Percentiles rank a stretch among this genome's conserved stretches.
Conservation (phyloP, 2,797 vertebrate genomes). For the Amniataba percoides region DNA sequence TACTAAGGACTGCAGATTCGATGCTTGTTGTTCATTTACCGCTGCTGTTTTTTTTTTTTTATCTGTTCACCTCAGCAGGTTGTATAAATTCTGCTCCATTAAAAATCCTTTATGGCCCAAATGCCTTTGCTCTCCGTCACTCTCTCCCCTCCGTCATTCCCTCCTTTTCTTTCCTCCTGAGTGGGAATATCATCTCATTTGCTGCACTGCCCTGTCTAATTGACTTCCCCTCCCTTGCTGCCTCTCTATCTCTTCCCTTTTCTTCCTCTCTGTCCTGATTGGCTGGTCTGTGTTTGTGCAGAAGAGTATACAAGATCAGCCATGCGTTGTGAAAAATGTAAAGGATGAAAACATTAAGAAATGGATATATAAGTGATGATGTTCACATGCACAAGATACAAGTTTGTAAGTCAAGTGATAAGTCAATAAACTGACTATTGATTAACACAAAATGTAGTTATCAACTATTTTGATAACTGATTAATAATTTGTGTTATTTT, state of each 20-base stretch:
- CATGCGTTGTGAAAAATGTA: neutral
- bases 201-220: slow-evolving; percentile 41
- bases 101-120: slow-evolving; percentile 69
- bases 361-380: neutral
- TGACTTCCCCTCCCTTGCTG: slow-evolving; percentile 28
- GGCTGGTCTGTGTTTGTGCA: slow-evolving; percentile 12
- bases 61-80: slow-evolving; percentile 77
- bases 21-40: slow-evolving; percentile 65
- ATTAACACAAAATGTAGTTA: neutral
- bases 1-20: slow-evolving; percentile 64
- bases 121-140: slow-evolving; percentile 55
- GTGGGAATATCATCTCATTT: slow-evolving; percentile 58
- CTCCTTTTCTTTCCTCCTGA: slow-evolving; percentile 38
- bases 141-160: slow-evolving; percentile 37
- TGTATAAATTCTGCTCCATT: slow-evolving; percentile 85
- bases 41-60: slow-evolving; percentile 63
- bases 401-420: neutral
- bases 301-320: neutral
- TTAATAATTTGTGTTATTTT: neutral
- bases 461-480: slow-evolving; percentile 2
- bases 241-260: neutral
- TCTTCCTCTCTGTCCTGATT: slow-evolving; percentile 16
- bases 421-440: neutral
- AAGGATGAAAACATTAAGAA: neutral
- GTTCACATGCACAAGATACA: too few relatives aligned